These are phyloP conservation scores for Lophochroa leadbeateri DNA, from an alignment of 2,113 vertebrate species.

Conservation along the genomic window DNA sequence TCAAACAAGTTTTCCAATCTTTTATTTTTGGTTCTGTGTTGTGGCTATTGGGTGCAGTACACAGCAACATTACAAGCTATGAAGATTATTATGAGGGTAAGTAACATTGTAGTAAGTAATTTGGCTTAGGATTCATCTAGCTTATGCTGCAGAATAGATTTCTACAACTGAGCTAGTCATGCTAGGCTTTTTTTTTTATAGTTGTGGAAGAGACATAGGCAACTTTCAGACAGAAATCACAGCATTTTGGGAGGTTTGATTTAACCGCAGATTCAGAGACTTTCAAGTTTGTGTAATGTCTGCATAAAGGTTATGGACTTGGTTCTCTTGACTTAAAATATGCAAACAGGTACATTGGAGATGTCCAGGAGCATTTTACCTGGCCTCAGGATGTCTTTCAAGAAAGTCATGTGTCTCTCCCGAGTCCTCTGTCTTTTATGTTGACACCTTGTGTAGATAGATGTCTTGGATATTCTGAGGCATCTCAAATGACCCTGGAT, in stretches of 20 bases:
- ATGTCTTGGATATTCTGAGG: background rate
- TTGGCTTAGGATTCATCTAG: background rate
- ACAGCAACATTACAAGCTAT: background rate
- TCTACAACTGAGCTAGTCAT: background rate
- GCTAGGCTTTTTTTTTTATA: background rate
- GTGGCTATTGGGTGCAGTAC: background rate
- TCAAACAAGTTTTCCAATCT: background rate
- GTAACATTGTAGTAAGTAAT: background rate
- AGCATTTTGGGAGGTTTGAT: background rate
- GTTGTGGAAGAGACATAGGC: background rate
- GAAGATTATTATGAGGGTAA: background rate
- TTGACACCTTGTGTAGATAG: background rate
- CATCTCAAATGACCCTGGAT: background rate
- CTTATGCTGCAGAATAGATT: background rate
- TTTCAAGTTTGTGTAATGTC: background rate
- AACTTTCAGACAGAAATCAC: background rate
- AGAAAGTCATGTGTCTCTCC: accelerated
- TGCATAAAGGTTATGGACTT: background rate
- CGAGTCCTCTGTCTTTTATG: background rate
- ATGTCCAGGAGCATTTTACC: background rate
- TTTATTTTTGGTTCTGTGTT: background rate
- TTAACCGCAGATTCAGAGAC: background rate
- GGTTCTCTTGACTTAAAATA: background rate
- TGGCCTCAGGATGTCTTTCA: background rate
- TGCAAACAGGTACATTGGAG: background rate